These are phyloP conservation scores for Empidonax alnorum DNA, from an alignment of 2,113 vertebrate species.

Conservation along the genomic window DNA sequence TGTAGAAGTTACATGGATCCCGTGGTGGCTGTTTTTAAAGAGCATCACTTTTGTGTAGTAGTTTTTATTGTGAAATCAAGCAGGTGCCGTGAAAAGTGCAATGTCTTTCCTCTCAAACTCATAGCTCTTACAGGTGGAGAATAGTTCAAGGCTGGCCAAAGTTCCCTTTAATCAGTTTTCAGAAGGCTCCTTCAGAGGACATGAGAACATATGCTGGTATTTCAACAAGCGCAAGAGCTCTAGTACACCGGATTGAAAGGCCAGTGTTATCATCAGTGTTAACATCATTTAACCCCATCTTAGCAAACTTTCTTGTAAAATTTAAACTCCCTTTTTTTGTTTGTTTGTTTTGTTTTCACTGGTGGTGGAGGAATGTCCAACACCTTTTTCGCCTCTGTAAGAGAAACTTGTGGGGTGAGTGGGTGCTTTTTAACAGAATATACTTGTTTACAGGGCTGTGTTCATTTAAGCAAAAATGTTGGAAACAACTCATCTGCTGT, in stretches of 20 bases:
- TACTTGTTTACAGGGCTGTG: neutral
- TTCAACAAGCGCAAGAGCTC: neutral
- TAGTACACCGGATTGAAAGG: neutral
- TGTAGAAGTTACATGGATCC: rapidly evolving
- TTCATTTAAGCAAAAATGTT: neutral
- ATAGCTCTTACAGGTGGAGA: neutral
- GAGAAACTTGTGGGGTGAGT: neutral
- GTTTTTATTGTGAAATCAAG: conserved; percentile 9
- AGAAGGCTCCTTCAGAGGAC: neutral
- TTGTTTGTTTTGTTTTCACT: neutral
- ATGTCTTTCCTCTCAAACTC: neutral
- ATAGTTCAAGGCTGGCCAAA: conserved; percentile 22
- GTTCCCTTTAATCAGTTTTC: neutral
- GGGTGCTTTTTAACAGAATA: neutral
- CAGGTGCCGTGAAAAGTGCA: neutral
- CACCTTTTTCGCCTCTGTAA: neutral
- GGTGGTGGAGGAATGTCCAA: neutral
- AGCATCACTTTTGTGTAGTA: rapidly evolving
- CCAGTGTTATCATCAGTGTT: neutral
- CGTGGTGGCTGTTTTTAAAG: neutral
- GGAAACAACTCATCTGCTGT: neutral
- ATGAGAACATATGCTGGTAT: neutral
- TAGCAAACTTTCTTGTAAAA: neutral
- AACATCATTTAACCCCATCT: neutral
- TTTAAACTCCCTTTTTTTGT: neutral